These are phyloP conservation scores for Lochmaea capreae DNA, from an alignment of 2,888 invertebrate species.

Conservation along the genomic window DNA sequence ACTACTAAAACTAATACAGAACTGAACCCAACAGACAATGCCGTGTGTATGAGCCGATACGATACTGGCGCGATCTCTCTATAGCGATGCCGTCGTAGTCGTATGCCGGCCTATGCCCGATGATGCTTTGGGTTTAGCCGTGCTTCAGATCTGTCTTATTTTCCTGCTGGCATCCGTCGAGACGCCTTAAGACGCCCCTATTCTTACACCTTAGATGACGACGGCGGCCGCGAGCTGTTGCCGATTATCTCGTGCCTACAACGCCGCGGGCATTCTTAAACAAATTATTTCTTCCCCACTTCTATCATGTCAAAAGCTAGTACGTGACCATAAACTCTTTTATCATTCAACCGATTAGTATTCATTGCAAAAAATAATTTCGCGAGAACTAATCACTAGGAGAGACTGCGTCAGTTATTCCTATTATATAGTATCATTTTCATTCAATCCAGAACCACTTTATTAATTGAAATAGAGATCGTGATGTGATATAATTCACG, in stretches of 20 bases:
- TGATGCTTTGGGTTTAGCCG: slow-evolving; percentile 34
- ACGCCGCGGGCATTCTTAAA: slow-evolving; percentile 31
- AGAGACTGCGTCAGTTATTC: slow-evolving; percentile 5
- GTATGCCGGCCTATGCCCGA: slow-evolving; percentile 40
- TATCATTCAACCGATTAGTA: slow-evolving; percentile 9
- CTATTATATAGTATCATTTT: slow-evolving; percentile 1
- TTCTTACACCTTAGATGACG: slow-evolving; percentile 30
- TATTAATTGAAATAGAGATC: slow-evolving; percentile 1
- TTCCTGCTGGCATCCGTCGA: slow-evolving; percentile 47
- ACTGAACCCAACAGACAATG: slow-evolving; percentile 62
- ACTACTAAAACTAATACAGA: slow-evolving; percentile 57
- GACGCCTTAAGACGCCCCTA: slow-evolving; percentile 35
- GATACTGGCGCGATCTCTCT: slow-evolving; percentile 38
- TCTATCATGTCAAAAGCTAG: background rate
- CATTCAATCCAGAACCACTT: background rate
- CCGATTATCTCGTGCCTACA: slow-evolving; percentile 14
- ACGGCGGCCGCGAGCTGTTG: slow-evolving; percentile 18
- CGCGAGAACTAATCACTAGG: slow-evolving; percentile 8
- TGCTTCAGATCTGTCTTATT: slow-evolving; percentile 27
- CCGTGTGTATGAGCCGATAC: slow-evolving; percentile 59
- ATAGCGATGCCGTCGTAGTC: slow-evolving; percentile 43
- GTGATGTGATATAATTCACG: slow-evolving; percentile 7
- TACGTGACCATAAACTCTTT: slow-evolving; percentile 2
- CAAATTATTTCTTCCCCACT: slow-evolving; percentile 31
- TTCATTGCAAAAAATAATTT: slow-evolving; percentile 19